Evolutionary conservation across 2,797 vertebrate genomes (phyloP).

Genomic region (Chloroceryle amazona): DNA sequence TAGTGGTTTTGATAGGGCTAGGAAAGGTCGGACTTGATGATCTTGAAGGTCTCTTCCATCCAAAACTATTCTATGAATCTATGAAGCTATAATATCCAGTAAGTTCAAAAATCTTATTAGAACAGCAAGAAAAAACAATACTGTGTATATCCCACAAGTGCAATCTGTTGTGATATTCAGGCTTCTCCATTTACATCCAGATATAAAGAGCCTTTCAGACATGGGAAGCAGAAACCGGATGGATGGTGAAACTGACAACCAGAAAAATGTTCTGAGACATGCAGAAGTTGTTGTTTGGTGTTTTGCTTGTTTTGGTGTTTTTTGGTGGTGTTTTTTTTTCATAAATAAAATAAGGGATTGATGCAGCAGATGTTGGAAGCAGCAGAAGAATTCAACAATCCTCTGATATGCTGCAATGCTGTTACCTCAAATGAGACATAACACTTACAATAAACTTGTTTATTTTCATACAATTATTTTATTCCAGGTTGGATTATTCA

Average conservation of each 20-base stretch:
- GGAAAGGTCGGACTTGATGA: too few species aligned
- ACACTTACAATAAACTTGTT: neutral
- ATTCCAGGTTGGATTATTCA: neutral
- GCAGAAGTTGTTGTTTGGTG: neutral
- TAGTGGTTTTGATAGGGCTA: too few species aligned
- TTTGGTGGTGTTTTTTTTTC: neutral
- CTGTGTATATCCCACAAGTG: neutral
- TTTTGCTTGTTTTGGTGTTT: neutral
- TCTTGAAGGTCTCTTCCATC: too few species aligned
- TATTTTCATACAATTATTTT: slow-evolving; percentile 8
- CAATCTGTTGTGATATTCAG: neutral
- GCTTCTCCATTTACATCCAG: neutral
- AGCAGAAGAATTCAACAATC: neutral
- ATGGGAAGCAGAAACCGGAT: neutral
- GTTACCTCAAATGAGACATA: neutral
- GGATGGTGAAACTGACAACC: neutral
- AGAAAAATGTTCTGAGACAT: neutral
- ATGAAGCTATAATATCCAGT: neutral
- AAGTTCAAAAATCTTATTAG: neutral
- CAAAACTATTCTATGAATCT: too few species aligned
- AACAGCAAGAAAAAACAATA: neutral
- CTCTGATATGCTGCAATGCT: neutral
- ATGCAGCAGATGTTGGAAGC: neutral
- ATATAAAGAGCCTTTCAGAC: neutral
- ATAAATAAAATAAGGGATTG: neutral